These are phyloP conservation scores for Julus scandinavius DNA, from an alignment of 2,888 invertebrate genomes.

Conservation along the genomic window DNA sequence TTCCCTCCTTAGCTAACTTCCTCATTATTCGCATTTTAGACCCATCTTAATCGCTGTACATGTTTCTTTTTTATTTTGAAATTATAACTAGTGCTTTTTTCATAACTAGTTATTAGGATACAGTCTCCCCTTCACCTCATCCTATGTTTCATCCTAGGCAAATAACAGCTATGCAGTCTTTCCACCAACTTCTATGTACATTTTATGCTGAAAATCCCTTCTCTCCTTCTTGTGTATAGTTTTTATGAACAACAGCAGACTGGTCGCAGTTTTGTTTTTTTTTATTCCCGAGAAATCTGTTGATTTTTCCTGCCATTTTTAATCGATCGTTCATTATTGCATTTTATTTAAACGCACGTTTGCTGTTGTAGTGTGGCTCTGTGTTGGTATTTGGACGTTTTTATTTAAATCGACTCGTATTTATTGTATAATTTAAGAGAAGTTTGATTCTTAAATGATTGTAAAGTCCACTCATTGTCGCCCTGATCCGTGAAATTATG, in stretches of 20 bases:
- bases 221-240: too few species aligned
- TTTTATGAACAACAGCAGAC: too few species aligned
- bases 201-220: too few species aligned
- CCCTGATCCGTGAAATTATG: slow-evolving; percentile 49
- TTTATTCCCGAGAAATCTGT: too few species aligned
- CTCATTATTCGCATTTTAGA: too few species aligned
- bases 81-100: not conserved
- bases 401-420: slow-evolving; percentile 37
- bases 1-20: too few species aligned
- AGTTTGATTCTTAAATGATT: slow-evolving; percentile 42
- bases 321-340: too few species aligned
- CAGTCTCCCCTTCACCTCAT: not conserved
- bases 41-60: too few species aligned
- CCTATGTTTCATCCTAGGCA: slow-evolving; percentile 27
- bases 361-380: slow-evolving; percentile 52
- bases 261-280: too few species aligned
- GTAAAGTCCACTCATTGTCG: slow-evolving; percentile 52
- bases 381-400: slow-evolving; percentile 52
- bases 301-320: too few species aligned
- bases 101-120: too few species aligned
- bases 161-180: slow-evolving; percentile 36
- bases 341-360: not conserved
- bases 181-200: too few species aligned
- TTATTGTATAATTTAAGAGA: slow-evolving; percentile 37
- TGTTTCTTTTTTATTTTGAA: not conserved